phyloP scores from a whole-genome alignment of 2,797 vertebrate species.

The Coracias cyanogaster region DNA sequence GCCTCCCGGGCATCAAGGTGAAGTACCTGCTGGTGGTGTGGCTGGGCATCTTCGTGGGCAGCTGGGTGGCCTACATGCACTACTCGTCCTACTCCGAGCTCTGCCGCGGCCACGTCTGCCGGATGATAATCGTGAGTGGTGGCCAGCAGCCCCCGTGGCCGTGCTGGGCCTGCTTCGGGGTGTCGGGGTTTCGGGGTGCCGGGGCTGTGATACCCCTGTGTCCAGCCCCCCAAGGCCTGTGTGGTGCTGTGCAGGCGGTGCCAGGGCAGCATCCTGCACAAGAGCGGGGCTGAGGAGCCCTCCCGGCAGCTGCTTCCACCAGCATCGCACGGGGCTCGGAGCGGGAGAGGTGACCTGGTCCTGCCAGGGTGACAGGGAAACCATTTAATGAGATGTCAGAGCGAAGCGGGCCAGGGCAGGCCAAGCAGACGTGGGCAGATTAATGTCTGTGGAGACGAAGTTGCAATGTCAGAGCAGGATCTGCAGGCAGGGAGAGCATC shows the following conservation, averaged over 20 bases:
- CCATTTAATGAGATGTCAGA: neutral
- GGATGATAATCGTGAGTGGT: slow-evolving; percentile 91
- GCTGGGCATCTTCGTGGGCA: slow-evolving; percentile 91
- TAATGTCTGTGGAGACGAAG: neutral
- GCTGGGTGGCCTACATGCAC: slow-evolving; percentile 95
- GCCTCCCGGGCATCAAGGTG: slow-evolving; percentile 92
- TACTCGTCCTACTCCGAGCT: slow-evolving; percentile 94
- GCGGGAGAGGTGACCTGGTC: slow-evolving; percentile 3
- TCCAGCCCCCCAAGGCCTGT: neutral
- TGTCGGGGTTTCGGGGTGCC: accelerated
- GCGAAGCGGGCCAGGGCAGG: neutral
- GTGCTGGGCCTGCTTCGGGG: accelerated
- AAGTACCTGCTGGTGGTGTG: slow-evolving; percentile 93
- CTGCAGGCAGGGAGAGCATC: neutral
- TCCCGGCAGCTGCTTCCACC: neutral
- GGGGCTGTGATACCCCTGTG: neutral
- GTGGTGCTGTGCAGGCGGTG: neutral
- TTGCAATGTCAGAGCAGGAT: neutral
- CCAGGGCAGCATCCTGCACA: neutral
- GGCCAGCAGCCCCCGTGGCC: accelerated
- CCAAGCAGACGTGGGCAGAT: neutral
- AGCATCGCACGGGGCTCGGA: accelerated
- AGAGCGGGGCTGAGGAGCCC: neutral
- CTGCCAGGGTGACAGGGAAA: accelerated
- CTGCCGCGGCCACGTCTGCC: slow-evolving; percentile 93